Evolutionary conservation across 1,140 invertebrate genomes (phyloP).

Genomic region (Brachionus sp.): DNA sequence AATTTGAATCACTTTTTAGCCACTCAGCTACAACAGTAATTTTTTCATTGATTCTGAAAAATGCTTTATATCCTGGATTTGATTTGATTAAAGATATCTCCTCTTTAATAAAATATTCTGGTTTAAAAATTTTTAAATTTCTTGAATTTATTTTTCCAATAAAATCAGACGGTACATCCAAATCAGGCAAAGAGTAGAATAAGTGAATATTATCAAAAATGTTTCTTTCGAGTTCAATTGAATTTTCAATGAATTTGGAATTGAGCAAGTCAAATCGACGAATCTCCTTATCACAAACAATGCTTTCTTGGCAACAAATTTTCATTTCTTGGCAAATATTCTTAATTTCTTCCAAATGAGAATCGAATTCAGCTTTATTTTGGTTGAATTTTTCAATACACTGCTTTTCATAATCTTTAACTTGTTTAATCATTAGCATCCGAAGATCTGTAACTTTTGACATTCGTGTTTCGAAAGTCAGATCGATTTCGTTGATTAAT

Average conservation of each 20-base stretch:
- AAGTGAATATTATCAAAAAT: not conserved
- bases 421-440: not conserved
- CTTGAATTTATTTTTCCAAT: not conserved
- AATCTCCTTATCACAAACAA: not conserved
- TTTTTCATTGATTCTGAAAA: not conserved
- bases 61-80: no score
- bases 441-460: not conserved
- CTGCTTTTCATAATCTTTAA: not conserved
- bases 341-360: not conserved
- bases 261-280: not conserved
- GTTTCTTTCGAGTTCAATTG: not conserved
- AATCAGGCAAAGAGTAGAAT: not conserved
- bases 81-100: not conserved
- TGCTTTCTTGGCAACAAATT: not conserved
- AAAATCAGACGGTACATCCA: not conserved
- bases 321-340: not conserved
- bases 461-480: not conserved
- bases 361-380: not conserved
- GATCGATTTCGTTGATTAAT: not conserved
- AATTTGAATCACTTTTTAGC: not conserved
- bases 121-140: not conserved
- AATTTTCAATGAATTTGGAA: not conserved
- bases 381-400: not conserved
- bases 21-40: not conserved
- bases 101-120: not conserved